A percentile compares a stretch with the other conserved stretches of the same genome.
Conservation (phyloP, 2,797 vertebrate species). For the Cynopterus sphinx region DNA sequence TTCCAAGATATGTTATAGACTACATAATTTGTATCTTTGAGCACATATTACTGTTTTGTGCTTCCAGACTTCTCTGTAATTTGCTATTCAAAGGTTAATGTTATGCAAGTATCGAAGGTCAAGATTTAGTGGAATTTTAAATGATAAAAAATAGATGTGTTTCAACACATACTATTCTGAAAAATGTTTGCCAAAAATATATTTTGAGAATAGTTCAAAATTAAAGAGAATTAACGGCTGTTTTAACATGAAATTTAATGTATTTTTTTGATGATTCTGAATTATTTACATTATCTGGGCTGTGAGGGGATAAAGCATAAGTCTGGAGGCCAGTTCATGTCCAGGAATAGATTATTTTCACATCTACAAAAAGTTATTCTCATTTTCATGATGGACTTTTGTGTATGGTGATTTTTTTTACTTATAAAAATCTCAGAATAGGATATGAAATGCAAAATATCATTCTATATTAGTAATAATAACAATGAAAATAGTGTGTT, state of each 20-base stretch:
- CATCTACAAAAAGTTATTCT: not conserved
- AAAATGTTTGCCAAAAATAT: slow-evolving; percentile 30
- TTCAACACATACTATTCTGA: slow-evolving; percentile 44
- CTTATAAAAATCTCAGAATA: not conserved
- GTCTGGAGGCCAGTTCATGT: not conserved
- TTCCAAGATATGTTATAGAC: slow-evolving; percentile 49
- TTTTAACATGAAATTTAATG: slow-evolving; percentile 55
- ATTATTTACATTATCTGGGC: slow-evolving; percentile 31
- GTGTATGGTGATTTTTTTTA: not conserved
- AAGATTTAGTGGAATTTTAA: slow-evolving; percentile 66
- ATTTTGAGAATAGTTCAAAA: not conserved
- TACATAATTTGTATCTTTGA: slow-evolving; percentile 56
- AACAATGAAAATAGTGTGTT: not conserved
- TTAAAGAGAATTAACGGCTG: not conserved
- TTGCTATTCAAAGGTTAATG: slow-evolving; percentile 75
- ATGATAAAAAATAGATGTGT: slow-evolving; percentile 58
- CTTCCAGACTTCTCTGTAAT: slow-evolving; percentile 45
- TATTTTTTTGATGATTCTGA: slow-evolving; percentile 44
- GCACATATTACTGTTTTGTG: slow-evolving; percentile 64
- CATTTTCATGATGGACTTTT: not conserved
- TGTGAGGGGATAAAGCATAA: not conserved
- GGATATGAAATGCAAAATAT: not conserved
- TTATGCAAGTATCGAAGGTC: slow-evolving; percentile 67
- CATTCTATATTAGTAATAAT: not conserved
- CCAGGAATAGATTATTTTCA: not conserved